Evolutionary conservation across 1,140 invertebrate species (phyloP).

Genomic region (Bombus sibiricus): DNA sequence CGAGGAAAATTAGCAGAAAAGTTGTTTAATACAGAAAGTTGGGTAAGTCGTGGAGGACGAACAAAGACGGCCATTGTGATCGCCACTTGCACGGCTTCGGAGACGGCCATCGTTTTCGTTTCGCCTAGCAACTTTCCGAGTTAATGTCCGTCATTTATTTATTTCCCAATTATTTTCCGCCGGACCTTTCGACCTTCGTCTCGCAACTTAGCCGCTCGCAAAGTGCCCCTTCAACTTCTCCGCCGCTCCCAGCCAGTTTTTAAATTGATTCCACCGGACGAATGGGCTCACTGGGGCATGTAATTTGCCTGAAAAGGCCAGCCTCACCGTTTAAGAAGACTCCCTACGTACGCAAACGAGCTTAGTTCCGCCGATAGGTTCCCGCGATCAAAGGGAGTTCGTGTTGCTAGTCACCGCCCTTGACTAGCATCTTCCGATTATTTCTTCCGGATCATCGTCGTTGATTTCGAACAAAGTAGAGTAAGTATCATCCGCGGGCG

Average conservation of each 20-base stretch:
- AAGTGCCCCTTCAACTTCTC: slow-evolving; percentile 11
- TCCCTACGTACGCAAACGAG: neutral
- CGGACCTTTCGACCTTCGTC: neutral
- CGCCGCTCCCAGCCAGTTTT: slow-evolving; percentile 3
- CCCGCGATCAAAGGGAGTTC: neutral
- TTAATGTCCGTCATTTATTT: slow-evolving; percentile 74
- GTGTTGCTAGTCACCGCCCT: neutral
- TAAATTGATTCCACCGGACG: slow-evolving; percentile 30
- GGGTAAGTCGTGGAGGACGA: slow-evolving; percentile 51
- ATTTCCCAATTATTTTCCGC: slow-evolving; percentile 70
- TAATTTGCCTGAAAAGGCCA: slow-evolving; percentile 24
- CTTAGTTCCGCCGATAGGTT: neutral
- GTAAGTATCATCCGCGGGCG: neutral
- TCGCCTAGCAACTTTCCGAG: slow-evolving; percentile 65
- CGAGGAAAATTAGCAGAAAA: slow-evolving; percentile 72
- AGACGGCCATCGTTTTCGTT: slow-evolving; percentile 6
- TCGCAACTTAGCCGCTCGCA: neutral
- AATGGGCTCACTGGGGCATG: slow-evolving; percentile 21
- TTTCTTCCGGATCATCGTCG: too few relatives aligned
- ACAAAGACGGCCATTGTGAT: slow-evolving; percentile 67
- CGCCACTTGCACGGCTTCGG: slow-evolving; percentile 47
- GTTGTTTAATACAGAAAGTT: slow-evolving; percentile 77
- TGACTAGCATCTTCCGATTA: neutral
- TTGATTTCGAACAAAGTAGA: neutral
- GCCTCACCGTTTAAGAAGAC: neutral